Conservation (phyloP, 1,140 invertebrate genomes). For the Whitmania pigra region DNA sequence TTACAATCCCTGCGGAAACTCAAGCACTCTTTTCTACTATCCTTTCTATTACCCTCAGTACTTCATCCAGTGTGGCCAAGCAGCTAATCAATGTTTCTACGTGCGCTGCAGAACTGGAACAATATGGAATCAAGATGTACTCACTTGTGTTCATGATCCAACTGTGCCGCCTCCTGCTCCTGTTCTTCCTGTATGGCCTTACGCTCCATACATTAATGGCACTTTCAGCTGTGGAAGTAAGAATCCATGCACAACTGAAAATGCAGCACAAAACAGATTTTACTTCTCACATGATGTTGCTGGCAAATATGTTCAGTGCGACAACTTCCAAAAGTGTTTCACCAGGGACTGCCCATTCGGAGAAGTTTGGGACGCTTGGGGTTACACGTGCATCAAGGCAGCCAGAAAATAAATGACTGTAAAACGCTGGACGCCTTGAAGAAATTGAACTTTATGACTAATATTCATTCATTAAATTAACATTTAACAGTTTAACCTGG, state of each 20-base stretch:
- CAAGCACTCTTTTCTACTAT: not conserved
- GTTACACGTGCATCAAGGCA: not conserved
- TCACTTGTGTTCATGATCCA: not conserved
- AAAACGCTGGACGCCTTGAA: too few species aligned
- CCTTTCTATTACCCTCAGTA: not conserved
- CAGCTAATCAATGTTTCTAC: not conserved
- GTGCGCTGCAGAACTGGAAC: not conserved
- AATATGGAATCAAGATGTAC: not conserved
- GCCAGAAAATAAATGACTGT: not conserved
- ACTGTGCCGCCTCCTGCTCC: not conserved
- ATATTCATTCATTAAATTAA: too few species aligned
- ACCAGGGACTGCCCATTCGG: constrained; percentile 1
- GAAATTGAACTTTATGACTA: too few species aligned
- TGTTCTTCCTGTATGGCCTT: not conserved
- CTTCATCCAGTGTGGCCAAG: not conserved
- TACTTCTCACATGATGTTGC: constrained; percentile 8
- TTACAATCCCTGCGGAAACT: not conserved
- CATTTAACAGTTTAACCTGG: too few species aligned
- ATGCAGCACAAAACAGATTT: constrained; percentile 2
- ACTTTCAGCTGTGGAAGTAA: constrained; percentile 12
- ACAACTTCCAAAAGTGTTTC: constrained; percentile 16
- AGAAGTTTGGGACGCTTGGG: constrained; percentile 8
- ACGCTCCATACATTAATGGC: not conserved
- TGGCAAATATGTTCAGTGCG: constrained; percentile 17
- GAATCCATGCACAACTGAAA: constrained; percentile 17